Percentiles rank a stretch among this genome's conserved stretches.
Evolutionary conservation across 2,888 invertebrate genomes (phyloP).

Genomic region (Yponomeuta plumbellus): DNA sequence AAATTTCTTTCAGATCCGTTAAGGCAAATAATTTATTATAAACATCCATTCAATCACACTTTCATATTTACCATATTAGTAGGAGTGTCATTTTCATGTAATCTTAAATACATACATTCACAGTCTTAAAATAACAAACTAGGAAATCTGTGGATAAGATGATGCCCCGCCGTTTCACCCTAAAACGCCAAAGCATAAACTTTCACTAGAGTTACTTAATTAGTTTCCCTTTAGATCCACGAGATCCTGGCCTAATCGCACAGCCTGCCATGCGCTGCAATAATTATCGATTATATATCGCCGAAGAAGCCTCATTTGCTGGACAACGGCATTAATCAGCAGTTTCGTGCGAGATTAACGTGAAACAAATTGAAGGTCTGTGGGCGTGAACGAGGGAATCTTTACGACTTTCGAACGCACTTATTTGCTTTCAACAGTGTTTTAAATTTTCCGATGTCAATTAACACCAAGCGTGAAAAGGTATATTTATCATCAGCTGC

Average conservation of each 20-base stretch:
- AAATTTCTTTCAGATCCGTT: too few relatives aligned
- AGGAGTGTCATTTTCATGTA: too few relatives aligned
- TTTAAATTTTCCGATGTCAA: constrained; percentile 44
- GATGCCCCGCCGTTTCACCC: too few relatives aligned
- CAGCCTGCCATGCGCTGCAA: constrained; percentile 13
- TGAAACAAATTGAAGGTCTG: constrained; percentile 61
- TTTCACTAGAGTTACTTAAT: too few relatives aligned
- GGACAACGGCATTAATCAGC: constrained; percentile 63
- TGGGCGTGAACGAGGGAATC: constrained; percentile 49
- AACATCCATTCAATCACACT: too few relatives aligned
- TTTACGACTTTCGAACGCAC: constrained; percentile 46
- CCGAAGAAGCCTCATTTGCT: constrained; percentile 57
- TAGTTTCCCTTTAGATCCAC: too few relatives aligned
- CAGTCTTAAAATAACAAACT: too few relatives aligned
- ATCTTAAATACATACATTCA: too few relatives aligned
- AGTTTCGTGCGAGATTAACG: constrained; percentile 59
- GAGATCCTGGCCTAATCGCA: background rate
- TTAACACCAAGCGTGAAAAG: constrained; percentile 41
- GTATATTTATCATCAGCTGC: constrained; percentile 37
- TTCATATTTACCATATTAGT: too few relatives aligned
- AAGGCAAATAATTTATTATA: too few relatives aligned
- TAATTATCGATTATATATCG: constrained; percentile 57
- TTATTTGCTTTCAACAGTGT: constrained; percentile 29
- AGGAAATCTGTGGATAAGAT: too few relatives aligned
- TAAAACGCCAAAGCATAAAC: too few relatives aligned